A percentile compares a stretch with the other conserved stretches of the same genome.
Evolutionary conservation across 2,888 invertebrate genomes (phyloP).

Genomic region (Troglohyphantes excavatus): DNA sequence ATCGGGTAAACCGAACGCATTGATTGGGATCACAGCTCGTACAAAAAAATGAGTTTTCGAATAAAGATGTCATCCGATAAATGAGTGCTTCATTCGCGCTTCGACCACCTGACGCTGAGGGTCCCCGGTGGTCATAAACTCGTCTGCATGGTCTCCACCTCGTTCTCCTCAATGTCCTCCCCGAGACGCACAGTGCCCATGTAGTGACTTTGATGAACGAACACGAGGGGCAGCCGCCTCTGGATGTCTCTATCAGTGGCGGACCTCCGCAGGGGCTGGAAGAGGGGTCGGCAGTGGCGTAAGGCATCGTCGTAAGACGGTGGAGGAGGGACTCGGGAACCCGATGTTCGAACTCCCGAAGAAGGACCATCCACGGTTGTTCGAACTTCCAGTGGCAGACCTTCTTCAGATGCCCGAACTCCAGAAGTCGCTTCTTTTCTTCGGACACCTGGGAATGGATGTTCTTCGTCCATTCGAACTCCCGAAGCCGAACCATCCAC

Average conservation of each 20-base stretch:
- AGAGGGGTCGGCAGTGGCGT: slow-evolving; percentile 83
- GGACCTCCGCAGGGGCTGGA: slow-evolving; percentile 76
- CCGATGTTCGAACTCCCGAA: background rate
- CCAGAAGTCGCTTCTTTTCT: no score
- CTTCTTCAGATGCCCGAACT: background rate
- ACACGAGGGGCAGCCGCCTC: slow-evolving; percentile 66
- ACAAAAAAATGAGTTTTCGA: background rate
- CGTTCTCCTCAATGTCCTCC: slow-evolving; percentile 71
- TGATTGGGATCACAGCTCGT: slow-evolving; percentile 50
- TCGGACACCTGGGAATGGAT: no score
- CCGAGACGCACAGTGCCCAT: slow-evolving; percentile 56
- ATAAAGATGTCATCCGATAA: background rate
- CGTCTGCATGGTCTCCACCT: slow-evolving; percentile 63
- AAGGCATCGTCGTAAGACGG: slow-evolving; percentile 88
- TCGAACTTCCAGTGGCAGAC: background rate
- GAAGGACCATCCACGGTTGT: background rate
- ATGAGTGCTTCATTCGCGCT: slow-evolving; percentile 40
- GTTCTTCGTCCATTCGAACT: no score
- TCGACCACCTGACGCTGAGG: background rate
- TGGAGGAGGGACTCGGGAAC: slow-evolving; percentile 81
- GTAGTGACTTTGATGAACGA: slow-evolving; percentile 47
- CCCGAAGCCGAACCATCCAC: no score
- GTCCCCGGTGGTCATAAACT: slow-evolving; percentile 68
- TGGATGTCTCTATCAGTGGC: slow-evolving; percentile 79
- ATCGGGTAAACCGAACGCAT: background rate